Evolutionary conservation across 2,888 invertebrate genomes (phyloP), one percentile per base, ranked within the genome.

Genomic region (Cosmia trapezina): DNA sequence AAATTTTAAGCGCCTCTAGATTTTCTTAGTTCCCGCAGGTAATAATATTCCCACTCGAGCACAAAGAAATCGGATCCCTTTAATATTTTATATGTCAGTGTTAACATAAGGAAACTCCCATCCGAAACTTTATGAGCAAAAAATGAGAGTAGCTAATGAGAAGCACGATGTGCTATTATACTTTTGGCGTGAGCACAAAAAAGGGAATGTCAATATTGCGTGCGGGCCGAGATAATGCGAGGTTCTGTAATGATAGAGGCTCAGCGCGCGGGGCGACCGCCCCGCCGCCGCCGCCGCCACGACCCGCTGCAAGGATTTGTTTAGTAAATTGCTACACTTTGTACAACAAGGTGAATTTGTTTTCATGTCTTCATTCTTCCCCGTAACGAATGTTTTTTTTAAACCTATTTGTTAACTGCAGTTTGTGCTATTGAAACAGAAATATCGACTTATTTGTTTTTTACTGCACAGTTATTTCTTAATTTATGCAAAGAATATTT

Each of bases 171-270:
- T 85, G 83, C 86, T 89, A 90, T 90, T 88, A 89, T 88, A 86
- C 81, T 89, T 88, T 86, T 86, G 82, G 85, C 76, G 83, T 82
- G 84, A 86, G 74, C 79, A 88, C 89, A 90, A 89, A 86, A 89
- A 91, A 86, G 84, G 84, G 84, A 90, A 92, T 92, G 90, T 89
- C 89, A 91, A 90, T 91, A 91, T 92, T 89, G 93, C 91, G 91
- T 91, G 91, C 87, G 86, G 87, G 76, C 71, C 79, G 84, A 84
- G 85, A 90, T 90, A 88, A 90, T 87, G 86, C 77, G 70, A 84
- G 88, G 77, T 85, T 78, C 81, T 81, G 86, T 89, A 88, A 89
- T 87, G 88, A 86, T 87, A 85, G 84, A 88, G 85, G 84, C 78
- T 81, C 67, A 49, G 76, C 77, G 68, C 70, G 70, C 70, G 73